Evolutionary conservation across 2,113 vertebrate genomes (phyloP), one percentile per base, ranked within the genome.

Genomic region (Parus major): DNA sequence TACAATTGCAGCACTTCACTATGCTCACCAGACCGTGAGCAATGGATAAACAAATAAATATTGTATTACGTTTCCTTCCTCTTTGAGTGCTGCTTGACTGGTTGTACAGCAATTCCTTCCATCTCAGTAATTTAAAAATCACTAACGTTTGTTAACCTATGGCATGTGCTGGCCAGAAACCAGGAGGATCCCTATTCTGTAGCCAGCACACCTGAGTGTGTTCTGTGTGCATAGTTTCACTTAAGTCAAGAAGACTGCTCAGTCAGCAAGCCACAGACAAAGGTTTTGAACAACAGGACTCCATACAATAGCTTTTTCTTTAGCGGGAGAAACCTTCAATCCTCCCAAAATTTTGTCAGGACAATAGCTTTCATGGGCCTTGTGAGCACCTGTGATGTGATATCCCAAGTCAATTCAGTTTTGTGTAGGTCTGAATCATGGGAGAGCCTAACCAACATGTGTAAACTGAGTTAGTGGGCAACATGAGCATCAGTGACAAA

Each of bases 361-460:
- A 19, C n/a, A 46, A 18, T 3, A 35, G 1, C 8, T 49, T 82
- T 68, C 33, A 71, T 7, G 55, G n/a, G 24, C 16, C 35, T 56
- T 0, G 0, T 0, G 1, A 61, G 3, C 0, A 2, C 20, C 25
- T 71, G 27, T 47, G 50, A 50, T 63, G 19, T 35, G 36, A 80
- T 27, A 73, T 61, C 15, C 11, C 25, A 47, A 44, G 15, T 24
- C 0, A 2, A 22, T 56, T 63, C 31, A 64, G 10, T 63, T 73
- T 87, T 4, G 2, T 23, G 24, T 20, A 71, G 21, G 18, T 78
- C 52, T 77, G 47, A 39, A 81, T 39, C 4, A 13, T 7, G 35
- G 15, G 78, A 78, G 35, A 82, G 16, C 66, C 44, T 71, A 27
- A 47, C 12, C 35, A 59, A 68, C 1, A 2, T 15, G 8, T 31